Evolutionary conservation across 2,113 vertebrate species (phyloP).

Genomic region (Pollimyrus isidori): DNA sequence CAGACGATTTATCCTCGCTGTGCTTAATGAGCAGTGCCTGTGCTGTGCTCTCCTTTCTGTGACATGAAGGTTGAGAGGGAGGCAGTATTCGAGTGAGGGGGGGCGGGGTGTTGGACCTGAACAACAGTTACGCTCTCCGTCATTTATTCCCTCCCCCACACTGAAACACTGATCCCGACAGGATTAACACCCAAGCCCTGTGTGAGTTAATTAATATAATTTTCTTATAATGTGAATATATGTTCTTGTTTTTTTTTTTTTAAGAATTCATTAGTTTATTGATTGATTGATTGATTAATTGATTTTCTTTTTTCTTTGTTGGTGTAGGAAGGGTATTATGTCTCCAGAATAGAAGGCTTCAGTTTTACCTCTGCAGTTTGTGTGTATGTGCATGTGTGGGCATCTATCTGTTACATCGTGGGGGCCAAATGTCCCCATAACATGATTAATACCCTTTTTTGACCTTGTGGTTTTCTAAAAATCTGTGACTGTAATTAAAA

Average conservation of each 20-base stretch:
- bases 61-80: background rate
- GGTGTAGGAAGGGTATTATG: background rate
- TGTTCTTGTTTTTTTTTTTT: background rate
- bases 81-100: background rate
- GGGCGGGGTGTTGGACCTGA: background rate
- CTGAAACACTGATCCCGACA: background rate
- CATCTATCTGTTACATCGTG: background rate
- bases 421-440: background rate
- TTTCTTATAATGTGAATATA: background rate
- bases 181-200: background rate
- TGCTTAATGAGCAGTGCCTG: background rate
- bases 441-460: background rate
- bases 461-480: background rate
- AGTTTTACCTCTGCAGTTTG: background rate
- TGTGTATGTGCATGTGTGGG: background rate
- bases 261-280: background rate
- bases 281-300: background rate
- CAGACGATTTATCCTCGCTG: background rate
- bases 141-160: slow-evolving; percentile 53
- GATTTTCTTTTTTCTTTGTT: background rate
- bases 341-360: background rate
- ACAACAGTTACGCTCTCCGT: slow-evolving; percentile 47
- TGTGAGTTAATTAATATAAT: background rate
- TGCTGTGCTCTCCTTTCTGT: background rate
- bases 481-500: background rate